A percentile compares a stretch with the other conserved stretches of the same genome.
Conservation (phyloP, 1,140 invertebrate genomes). For the Bombus balteatus region DNA sequence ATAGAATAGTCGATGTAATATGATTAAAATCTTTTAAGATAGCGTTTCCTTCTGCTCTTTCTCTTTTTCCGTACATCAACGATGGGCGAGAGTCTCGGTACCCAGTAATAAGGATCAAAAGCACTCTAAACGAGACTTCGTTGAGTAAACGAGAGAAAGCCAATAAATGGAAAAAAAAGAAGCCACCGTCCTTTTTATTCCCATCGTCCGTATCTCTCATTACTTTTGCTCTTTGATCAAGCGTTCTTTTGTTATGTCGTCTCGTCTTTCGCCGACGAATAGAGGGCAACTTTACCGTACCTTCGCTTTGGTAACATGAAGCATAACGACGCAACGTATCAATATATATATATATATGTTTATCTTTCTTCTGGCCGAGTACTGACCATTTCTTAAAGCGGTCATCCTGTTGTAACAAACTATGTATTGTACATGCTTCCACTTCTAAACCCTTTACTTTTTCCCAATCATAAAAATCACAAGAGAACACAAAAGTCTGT, state of each 20-base stretch:
- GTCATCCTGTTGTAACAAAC: not conserved
- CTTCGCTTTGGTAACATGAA: slow-evolving; percentile 23
- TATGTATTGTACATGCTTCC: not conserved
- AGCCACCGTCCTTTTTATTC: slow-evolving; percentile 10
- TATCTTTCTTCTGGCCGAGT: not conserved
- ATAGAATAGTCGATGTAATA: not conserved
- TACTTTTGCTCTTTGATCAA: slow-evolving; percentile 48
- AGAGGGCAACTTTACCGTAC: not conserved
- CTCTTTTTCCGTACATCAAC: not conserved
- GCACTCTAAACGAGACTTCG: slow-evolving; percentile 24
- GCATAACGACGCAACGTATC: slow-evolving; percentile 11
- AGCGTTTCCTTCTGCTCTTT: not conserved
- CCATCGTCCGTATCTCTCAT: slow-evolving; percentile 26
- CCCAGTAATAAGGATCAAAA: slow-evolving; percentile 28
- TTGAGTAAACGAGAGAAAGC: slow-evolving; percentile 28
- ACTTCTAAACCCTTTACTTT: not conserved
- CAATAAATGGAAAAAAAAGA: slow-evolving; percentile 5
- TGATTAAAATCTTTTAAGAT: slow-evolving; percentile 6
- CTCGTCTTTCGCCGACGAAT: slow-evolving; percentile 17
- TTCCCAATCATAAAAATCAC: no score
- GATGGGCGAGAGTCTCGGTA: not conserved
- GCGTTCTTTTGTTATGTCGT: slow-evolving; percentile 37
- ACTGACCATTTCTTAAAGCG: no score
- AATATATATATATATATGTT: not conserved
- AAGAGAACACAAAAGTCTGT: no score